Evolutionary conservation across 1,140 invertebrate genomes (phyloP).

Genomic region (Achatina immaculata): DNA sequence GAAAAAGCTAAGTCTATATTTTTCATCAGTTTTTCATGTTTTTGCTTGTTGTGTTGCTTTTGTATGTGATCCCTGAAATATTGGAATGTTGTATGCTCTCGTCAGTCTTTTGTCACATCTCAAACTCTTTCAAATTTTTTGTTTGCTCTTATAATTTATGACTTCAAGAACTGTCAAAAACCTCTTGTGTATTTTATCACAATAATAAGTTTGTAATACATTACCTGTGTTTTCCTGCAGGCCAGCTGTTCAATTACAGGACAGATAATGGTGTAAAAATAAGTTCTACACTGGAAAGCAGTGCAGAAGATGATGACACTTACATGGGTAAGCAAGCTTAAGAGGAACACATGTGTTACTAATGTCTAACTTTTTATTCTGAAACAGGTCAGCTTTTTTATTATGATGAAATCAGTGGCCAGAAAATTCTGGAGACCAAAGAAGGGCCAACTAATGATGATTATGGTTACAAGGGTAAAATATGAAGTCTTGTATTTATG

Average conservation of each 20-base stretch:
- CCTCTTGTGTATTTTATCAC: too few species aligned
- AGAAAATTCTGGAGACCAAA: background rate
- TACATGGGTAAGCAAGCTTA: constrained; percentile 24
- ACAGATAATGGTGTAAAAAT: background rate
- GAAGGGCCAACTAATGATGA: constrained; percentile 14
- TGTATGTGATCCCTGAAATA: too few species aligned
- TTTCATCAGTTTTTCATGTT: too few species aligned
- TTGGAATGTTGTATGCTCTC: too few species aligned
- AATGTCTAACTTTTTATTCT: background rate
- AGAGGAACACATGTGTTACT: background rate
- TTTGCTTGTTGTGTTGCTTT: too few species aligned
- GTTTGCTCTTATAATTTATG: too few species aligned
- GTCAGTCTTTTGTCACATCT: too few species aligned
- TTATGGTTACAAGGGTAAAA: constrained; percentile 32
- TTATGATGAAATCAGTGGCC: background rate
- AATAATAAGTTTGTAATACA: too few species aligned
- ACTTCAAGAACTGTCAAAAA: too few species aligned
- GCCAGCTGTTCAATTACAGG: constrained; percentile 27
- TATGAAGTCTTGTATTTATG: background rate
- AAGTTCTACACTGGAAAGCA: constrained; percentile 3
- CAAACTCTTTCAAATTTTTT: too few species aligned
- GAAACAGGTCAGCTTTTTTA: constrained; percentile 27
- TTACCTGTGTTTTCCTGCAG: constrained; percentile 5
- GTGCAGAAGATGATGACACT: constrained; percentile 16
- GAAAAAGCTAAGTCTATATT: too few species aligned